These are phyloP conservation scores for Coremacera marginata DNA, from an alignment of 2,888 invertebrate species.

Conservation along the genomic window DNA sequence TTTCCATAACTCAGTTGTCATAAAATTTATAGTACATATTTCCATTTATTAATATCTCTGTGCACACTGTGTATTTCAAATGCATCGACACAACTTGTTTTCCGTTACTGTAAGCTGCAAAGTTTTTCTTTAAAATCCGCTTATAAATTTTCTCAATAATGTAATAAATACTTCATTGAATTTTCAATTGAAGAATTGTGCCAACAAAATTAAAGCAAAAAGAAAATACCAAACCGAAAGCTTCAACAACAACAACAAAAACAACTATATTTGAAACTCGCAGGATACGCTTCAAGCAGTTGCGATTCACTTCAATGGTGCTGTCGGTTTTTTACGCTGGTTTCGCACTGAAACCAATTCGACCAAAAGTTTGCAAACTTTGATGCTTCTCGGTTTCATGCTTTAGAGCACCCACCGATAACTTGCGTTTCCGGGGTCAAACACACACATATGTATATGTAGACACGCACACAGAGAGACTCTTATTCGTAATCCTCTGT, in stretches of 20 bases:
- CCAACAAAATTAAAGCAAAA: not conserved
- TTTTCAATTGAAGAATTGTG: conserved; percentile 12
- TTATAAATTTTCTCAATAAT: conserved; percentile 28
- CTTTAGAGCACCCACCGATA: not conserved
- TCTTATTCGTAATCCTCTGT: conserved; percentile 55
- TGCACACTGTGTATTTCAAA: too few species aligned
- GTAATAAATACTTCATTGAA: conserved; percentile 35
- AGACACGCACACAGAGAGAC: not conserved
- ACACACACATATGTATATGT: conserved; percentile 17
- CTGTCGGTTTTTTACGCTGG: not conserved
- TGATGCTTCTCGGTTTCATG: not conserved
- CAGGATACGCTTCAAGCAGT: not conserved
- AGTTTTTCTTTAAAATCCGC: not conserved
- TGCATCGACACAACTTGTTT: too few species aligned
- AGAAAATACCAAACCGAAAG: not conserved
- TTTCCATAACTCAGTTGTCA: too few species aligned
- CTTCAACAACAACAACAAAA: not conserved
- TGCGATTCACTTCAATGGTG: not conserved
- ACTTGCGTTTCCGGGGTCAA: not conserved
- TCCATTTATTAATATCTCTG: too few species aligned
- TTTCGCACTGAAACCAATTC: conserved; percentile 27
- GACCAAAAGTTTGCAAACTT: conserved; percentile 22
- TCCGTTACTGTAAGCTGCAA: too few species aligned
- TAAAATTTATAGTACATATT: too few species aligned
- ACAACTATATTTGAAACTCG: not conserved